Evolutionary conservation across 2,113 vertebrate species (phyloP).

Genomic region (Oryzias celebensis): DNA sequence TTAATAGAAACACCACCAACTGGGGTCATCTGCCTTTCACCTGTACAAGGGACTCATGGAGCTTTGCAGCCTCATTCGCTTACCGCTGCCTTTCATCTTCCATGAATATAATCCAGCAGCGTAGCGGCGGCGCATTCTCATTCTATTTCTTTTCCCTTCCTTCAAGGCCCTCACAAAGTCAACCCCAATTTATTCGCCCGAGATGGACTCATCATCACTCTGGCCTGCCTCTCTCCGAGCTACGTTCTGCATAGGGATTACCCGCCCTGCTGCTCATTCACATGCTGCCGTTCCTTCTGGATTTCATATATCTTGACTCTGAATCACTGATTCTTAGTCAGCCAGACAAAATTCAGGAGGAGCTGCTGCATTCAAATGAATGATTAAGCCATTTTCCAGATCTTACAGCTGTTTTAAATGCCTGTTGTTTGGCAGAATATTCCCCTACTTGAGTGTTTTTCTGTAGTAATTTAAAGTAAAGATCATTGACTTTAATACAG

Average conservation of each 20-base stretch:
- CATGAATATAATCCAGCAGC: constrained; percentile 56
- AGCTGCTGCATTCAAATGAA: constrained; percentile 46
- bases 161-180: constrained; percentile 72
- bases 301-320: constrained; percentile 52
- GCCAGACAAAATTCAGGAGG: constrained; percentile 43
- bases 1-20: constrained; percentile 8
- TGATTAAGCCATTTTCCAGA: constrained; percentile 41
- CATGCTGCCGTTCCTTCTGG: constrained; percentile 40
- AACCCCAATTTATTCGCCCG: constrained; percentile 67
- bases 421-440: constrained; percentile 11
- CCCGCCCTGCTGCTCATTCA: constrained; percentile 51
- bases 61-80: constrained; percentile 41
- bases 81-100: constrained; percentile 43
- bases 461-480: not conserved
- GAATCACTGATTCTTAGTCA: constrained; percentile 37
- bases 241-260: constrained; percentile 51
- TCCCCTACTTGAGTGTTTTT: not conserved
- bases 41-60: constrained; percentile 33
- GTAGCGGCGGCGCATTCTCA: constrained; percentile 57
- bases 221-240: constrained; percentile 42
- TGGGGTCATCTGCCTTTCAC: constrained; percentile 40
- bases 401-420: constrained; percentile 15
- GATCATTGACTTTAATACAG: too few relatives aligned
- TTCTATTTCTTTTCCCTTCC: constrained; percentile 60
- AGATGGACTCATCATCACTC: constrained; percentile 65